Conservation (phyloP, 1,140 invertebrate species). For the Atta cephalotes region DNA sequence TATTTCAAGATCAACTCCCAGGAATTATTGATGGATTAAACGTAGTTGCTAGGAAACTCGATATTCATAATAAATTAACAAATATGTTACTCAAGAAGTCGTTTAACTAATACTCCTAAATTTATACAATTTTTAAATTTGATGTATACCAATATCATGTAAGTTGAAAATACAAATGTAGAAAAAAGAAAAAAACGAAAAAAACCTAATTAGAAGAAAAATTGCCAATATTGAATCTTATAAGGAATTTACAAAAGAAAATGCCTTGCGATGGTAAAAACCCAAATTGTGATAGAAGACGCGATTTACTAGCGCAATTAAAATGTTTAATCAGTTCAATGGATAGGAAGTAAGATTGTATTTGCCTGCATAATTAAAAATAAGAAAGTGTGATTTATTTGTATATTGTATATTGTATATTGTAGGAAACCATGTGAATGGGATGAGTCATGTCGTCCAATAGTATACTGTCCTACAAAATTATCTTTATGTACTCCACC, state of each 20-base stretch:
- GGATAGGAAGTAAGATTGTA: conserved; percentile 78
- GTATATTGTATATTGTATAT: conserved; percentile 46
- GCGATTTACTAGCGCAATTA: conserved; percentile 79
- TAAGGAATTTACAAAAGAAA: conserved; percentile 42
- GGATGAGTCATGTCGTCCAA: conserved; percentile 79
- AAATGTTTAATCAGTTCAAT: conserved; percentile 83
- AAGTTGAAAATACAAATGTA: conserved; percentile 32
- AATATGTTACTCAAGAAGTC: conserved; percentile 7
- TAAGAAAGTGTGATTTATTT: conserved; percentile 10
- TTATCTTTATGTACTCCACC: conserved; percentile 37
- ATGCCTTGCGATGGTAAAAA: conserved; percentile 84
- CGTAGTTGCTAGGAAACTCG: conserved; percentile 46
- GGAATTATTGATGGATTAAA: not conserved
- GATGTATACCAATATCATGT: conserved; percentile 3
- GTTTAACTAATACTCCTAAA: conserved; percentile 17
- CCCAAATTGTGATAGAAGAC: conserved; percentile 79
- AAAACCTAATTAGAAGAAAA: not conserved
- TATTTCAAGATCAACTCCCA: no score
- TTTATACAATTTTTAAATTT: conserved; percentile 51
- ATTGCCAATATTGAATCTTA: conserved; percentile 6
- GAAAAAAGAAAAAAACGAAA: not conserved
- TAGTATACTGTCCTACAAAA: conserved; percentile 59
- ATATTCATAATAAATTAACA: conserved; percentile 38
- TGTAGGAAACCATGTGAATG: conserved; percentile 84
- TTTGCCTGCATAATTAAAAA: not conserved